Percentiles rank a stretch among this genome's conserved stretches.
These are phyloP conservation scores for Macrosteles quadrilineatus DNA, from an alignment of 1,140 invertebrate species.

Conservation along the genomic window DNA sequence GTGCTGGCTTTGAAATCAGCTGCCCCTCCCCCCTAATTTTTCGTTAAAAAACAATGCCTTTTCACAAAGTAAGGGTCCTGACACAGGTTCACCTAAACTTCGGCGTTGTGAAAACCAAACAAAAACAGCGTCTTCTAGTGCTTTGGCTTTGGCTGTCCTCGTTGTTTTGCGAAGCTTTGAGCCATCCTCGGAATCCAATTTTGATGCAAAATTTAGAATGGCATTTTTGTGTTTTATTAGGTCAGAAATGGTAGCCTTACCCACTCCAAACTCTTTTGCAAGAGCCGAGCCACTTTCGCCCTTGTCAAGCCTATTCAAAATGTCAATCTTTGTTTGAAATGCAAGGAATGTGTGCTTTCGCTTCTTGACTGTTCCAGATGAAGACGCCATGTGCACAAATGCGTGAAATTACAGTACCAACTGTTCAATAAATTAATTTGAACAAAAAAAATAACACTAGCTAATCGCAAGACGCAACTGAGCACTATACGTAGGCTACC, in stretches of 20 bases:
- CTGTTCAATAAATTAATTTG: too few relatives aligned
- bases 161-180: constrained; percentile 34
- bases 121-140: constrained; percentile 37
- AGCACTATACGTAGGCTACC: too few relatives aligned
- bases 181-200: constrained; percentile 14
- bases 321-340: constrained; percentile 34
- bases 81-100: constrained; percentile 37
- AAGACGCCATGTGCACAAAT: too few relatives aligned
- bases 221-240: constrained; percentile 31
- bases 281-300: constrained; percentile 32
- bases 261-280: constrained; percentile 28
- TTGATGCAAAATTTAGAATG: constrained; percentile 32
- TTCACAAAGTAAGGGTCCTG: constrained; percentile 37
- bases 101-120: constrained; percentile 39
- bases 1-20: constrained; percentile 42
- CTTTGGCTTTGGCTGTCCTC: constrained; percentile 32
- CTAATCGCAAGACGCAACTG: too few relatives aligned
- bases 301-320: constrained; percentile 33
- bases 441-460: too few relatives aligned
- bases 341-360: constrained; percentile 14
- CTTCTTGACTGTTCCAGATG: neutral
- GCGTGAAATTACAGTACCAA: too few relatives aligned
- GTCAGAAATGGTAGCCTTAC: constrained; percentile 38
- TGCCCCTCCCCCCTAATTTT: constrained; percentile 32
- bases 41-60: constrained; percentile 40